Evolutionary conservation across 2,113 vertebrate genomes (phyloP).

Genomic region (Eleginops maclovinus): DNA sequence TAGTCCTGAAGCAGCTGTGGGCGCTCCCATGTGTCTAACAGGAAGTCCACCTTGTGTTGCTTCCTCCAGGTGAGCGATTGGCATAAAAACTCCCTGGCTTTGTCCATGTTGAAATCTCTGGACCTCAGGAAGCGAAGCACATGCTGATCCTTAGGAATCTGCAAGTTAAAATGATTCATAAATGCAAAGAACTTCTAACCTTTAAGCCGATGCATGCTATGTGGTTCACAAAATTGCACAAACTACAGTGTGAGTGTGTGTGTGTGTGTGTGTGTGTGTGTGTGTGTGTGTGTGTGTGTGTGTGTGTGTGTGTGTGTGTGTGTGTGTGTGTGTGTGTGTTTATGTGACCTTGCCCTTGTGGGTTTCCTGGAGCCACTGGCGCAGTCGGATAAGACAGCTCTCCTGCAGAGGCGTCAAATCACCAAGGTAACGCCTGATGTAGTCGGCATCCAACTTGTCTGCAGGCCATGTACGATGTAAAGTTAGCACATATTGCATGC

Average conservation of each 20-base stretch:
- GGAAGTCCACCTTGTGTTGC: constrained; percentile 95
- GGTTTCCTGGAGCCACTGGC: constrained; percentile 95
- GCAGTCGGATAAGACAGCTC: constrained; percentile 95
- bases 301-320: constrained; percentile 17
- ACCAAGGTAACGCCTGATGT: constrained; percentile 95
- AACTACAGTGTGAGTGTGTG: neutral
- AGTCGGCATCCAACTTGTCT: constrained; percentile 97
- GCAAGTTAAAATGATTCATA: neutral
- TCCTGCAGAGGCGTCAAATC: constrained; percentile 96
- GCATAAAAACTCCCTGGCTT: constrained; percentile 92
- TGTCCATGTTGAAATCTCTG: constrained; percentile 94
- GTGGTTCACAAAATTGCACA: constrained; percentile 9
- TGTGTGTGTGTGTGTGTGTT: constrained; percentile 49
- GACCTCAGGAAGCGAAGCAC: constrained; percentile 95
- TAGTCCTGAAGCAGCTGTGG: constrained; percentile 93
- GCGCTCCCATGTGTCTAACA: constrained; percentile 91
- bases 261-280: too few species aligned
- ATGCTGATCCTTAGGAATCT: constrained; percentile 98
- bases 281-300: too few species aligned
- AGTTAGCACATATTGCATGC: constrained; percentile 29
- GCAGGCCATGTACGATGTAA: constrained; percentile 38
- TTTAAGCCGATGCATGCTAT: neutral
- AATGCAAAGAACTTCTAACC: neutral
- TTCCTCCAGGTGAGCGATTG: constrained; percentile 96
- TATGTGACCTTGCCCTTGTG: constrained; percentile 95